A percentile compares a stretch with the other conserved stretches of the same genome.
Conservation (phyloP, 2,797 vertebrate species). For the Ceryle rudis region DNA sequence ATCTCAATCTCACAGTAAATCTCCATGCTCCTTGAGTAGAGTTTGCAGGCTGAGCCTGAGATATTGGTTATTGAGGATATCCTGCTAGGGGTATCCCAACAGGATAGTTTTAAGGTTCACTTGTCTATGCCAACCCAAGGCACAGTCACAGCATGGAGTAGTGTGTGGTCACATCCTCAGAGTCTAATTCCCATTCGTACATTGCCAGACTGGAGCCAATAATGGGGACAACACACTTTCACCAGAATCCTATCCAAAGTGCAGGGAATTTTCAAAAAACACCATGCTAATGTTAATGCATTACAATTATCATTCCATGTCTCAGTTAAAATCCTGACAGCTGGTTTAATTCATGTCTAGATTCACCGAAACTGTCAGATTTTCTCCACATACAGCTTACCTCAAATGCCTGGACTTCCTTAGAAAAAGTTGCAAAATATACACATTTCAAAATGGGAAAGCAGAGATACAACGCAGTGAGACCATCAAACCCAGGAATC, state of each 20-base stretch:
- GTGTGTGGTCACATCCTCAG: neutral
- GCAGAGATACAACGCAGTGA: neutral
- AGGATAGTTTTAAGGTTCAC: neutral
- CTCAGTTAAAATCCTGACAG: neutral
- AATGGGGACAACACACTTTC: neutral
- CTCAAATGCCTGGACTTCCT: conserved; percentile 8
- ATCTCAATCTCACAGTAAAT: neutral
- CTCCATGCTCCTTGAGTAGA: neutral
- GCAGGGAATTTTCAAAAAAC: neutral
- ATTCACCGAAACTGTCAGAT: neutral
- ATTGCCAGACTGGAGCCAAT: neutral
- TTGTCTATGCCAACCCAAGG: neutral
- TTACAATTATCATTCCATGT: neutral
- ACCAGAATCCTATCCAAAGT: neutral
- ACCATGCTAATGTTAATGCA: neutral
- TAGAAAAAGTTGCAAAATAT: neutral
- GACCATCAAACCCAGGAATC: neutral
- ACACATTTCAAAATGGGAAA: conserved; percentile 39
- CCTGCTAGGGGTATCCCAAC: neutral
- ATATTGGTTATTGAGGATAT: neutral
- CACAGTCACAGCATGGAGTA: neutral
- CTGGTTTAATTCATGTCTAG: neutral
- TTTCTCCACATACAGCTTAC: neutral
- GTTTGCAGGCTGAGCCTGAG: neutral
- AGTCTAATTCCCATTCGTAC: neutral